Evolutionary conservation across 2,113 vertebrate genomes (phyloP), one percentile per base, ranked within the genome.

Genomic region (Paramisgurnus dabryanus): DNA sequence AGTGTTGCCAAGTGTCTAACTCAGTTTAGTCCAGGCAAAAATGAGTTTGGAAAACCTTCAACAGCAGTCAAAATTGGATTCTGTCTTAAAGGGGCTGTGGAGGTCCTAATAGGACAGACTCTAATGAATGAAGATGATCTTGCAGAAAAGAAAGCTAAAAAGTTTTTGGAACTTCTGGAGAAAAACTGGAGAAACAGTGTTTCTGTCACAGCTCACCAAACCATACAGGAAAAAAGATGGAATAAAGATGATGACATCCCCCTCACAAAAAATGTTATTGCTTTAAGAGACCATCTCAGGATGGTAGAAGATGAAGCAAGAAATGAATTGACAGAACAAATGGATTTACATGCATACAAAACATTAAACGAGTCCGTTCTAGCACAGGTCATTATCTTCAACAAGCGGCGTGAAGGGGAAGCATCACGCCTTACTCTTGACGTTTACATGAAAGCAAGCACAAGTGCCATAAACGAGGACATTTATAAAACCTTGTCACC

Each of bases 1-100:
- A 64, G 17, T 63, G 12, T 63, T 27, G 58, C 58, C 8, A 45
- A 64, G 41, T 6, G 7, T 18, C 73, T 75, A 27, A 63, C 12
- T 22, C 22, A 75, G 12, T 75, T 63, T 39, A 77, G 15, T 66
- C 64, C 64, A 66, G 40, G 64, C 15, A 66, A 66, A 43, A 66
- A 66, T n/a, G 7, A 66, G 9, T n/a, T 17, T 17, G 64, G 39
- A 43, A 66, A 77, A 55, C 27, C 27, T 40, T 77, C 47, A 66
- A 67, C 47, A 7, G 75, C 63, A 18, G 63, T 77, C 9, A 67
- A 67, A 67, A 78, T 77, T 77, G 63, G 45, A 55, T 77, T 77
- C 49, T 22, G 63, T 22, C 18, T 57, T 8, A 78, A 78, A 58
- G 39, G 76, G 8, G 65, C 65, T 11, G 40, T 58, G 34, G 50